phyloP scores from a whole-genome alignment of 2,888 invertebrate species.

The Bellardia bayeri region DNA sequence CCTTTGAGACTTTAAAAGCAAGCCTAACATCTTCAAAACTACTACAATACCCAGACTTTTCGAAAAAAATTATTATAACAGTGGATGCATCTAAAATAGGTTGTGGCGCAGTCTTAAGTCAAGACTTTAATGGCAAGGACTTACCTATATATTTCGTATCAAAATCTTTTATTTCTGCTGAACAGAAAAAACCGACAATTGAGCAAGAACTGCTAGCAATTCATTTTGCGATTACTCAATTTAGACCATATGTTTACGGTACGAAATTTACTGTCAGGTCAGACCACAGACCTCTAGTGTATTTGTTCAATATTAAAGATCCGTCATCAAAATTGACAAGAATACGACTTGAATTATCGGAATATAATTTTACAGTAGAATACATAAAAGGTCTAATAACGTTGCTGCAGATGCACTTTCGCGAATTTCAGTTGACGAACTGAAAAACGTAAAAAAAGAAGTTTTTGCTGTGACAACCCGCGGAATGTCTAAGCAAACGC shows the following conservation, averaged over 20 bases:
- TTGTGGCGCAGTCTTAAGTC: constrained; percentile 48
- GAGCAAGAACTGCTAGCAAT: constrained; percentile 45
- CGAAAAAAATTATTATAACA: constrained; percentile 39
- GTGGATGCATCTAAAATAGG: constrained; percentile 51
- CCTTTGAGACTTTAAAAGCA: constrained; percentile 33
- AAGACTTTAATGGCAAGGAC: constrained; percentile 29
- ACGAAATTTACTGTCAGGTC: constrained; percentile 70
- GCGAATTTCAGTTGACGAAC: constrained; percentile 57
- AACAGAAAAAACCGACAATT: constrained; percentile 41
- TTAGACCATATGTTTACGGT: constrained; percentile 71
- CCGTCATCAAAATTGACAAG: constrained; percentile 75
- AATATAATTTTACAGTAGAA: constrained; percentile 74
- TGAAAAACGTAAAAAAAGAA: constrained; percentile 20
- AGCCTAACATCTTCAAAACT: constrained; percentile 26
- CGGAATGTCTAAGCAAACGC: constrained; percentile 10
- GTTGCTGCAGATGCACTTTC: constrained; percentile 70
- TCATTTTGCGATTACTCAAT: constrained; percentile 74
- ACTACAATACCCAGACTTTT: constrained; percentile 42
- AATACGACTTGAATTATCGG: constrained; percentile 75
- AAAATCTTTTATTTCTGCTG: constrained; percentile 37
- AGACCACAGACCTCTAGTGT: background rate
- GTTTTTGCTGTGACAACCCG: constrained; percentile 38
- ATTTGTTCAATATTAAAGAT: constrained; percentile 69
- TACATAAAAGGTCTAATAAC: constrained; percentile 73
- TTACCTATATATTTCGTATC: constrained; percentile 44